Base-by-base conservation (phyloP, 1,140 invertebrate species). In the Saccostrea glomerata region DNA sequence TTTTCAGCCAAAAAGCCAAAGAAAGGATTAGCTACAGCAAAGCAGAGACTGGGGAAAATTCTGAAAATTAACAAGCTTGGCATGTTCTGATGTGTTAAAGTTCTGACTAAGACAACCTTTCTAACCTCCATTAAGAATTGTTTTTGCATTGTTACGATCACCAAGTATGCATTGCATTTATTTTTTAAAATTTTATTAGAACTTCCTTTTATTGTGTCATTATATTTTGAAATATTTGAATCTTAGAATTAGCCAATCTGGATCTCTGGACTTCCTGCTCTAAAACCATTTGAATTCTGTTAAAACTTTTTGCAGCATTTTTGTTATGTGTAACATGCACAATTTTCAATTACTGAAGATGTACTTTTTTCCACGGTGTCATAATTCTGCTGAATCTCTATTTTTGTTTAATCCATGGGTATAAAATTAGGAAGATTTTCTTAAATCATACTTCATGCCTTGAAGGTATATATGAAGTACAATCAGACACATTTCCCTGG, bases 1-100 rank as follows among this genome's bases (percentile, higher is more conserved):
- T 58, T 91, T 90, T 55, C 96, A 87, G 97, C 96, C 90, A 96
- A 96, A 63, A 97, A 96, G 96, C 97, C 97, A 91, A 97, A 97
- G 95, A 98, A 98, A 95, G 98, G 98, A 70, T 97, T 98, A 96
- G 98, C 98, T 93, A 98, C 98, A 87, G 97, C 97, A 2, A 98
- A 98, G 94, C 98, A 98, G 94, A 96, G 98, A 89, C 96, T 98
- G 89, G 97, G 97, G 40, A 98, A 98, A 95, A 98, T 98, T 92
- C 96, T 98, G 82, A 98, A 98, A 95, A 97, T 98, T 66, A 92
- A 94, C 84, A 94, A 94, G 86, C 92, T 94, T 91, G 90, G 88
- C 55, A 90, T 92, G 85, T 91, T 88, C 82, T 90, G 58, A 63
- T 60, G 9, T 63, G 9, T 63, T n/a, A 20, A n/a, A 20, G 58